These are phyloP conservation scores for Hecatera dysodea DNA, from an alignment of 2,888 invertebrate species.

Conservation along the genomic window DNA sequence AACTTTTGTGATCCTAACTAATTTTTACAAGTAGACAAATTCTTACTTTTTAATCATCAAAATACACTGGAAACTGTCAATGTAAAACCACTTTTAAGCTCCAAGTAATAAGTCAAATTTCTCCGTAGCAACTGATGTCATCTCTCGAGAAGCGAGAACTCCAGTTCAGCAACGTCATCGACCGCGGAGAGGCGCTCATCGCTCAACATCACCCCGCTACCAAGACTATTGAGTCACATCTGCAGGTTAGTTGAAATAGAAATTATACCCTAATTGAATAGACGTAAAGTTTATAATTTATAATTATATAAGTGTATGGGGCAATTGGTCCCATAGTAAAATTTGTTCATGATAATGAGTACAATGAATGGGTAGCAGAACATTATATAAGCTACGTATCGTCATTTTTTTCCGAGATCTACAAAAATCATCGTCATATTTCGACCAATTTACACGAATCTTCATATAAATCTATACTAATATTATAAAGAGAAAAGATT, in stretches of 20 bases:
- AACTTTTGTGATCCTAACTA: too few relatives aligned
- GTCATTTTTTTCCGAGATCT: too few relatives aligned
- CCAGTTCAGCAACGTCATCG: constrained; percentile 98
- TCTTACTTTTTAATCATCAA: background rate
- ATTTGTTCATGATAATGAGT: too few relatives aligned
- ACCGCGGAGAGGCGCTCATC: constrained; percentile 98
- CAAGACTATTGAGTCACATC: constrained; percentile 97
- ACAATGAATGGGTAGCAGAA: too few relatives aligned
- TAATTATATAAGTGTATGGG: too few relatives aligned
- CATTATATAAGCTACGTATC: too few relatives aligned
- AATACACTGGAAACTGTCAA: background rate
- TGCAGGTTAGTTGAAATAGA: constrained; percentile 82
- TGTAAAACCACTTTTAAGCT: background rate
- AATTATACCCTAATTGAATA: background rate
- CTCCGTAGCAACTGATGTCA: constrained; percentile 96
- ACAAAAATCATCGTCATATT: too few relatives aligned
- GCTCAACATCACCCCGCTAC: constrained; percentile 98
- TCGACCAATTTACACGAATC: too few relatives aligned
- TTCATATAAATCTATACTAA: too few relatives aligned
- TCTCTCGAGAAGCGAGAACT: constrained; percentile 98
- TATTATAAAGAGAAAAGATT: too few relatives aligned
- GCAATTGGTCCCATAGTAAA: too few relatives aligned
- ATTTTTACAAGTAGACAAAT: background rate
- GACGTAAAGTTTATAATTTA: accelerated
- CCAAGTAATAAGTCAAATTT: constrained; percentile 50